Conservation (phyloP, 92 coral and sea anemone species). For the Ricordea florida region DNA sequence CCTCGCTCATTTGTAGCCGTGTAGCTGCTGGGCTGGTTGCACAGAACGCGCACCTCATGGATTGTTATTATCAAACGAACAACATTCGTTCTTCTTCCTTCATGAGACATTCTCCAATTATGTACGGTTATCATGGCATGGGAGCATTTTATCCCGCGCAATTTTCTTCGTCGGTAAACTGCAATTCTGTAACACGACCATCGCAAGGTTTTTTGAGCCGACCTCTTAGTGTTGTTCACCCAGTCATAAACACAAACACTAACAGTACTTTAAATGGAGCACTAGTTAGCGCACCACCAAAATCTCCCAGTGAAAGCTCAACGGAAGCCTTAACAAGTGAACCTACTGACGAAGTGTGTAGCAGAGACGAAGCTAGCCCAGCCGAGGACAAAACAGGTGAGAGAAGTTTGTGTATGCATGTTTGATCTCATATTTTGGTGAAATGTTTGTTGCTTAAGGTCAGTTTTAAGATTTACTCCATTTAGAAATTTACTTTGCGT, state of each 20-base stretch:
- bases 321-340: neutral
- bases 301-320: conserved; percentile 19
- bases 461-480: no score
- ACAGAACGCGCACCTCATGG: conserved; percentile 17
- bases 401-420: neutral
- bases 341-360: neutral
- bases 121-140: conserved; percentile 69
- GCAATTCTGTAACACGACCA: conserved; percentile 50
- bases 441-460: no score
- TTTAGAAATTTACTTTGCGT: no score
- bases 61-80: conserved; percentile 47
- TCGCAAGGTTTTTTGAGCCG: conserved; percentile 15
- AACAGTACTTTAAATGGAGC: conserved; percentile 3
- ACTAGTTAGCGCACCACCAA: conserved; percentile 1
- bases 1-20: conserved; percentile 9
- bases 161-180: conserved; percentile 32
- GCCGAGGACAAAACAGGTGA: conserved; percentile 45
- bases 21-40: neutral
- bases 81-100: conserved; percentile 44
- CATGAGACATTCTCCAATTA: conserved; percentile 55
- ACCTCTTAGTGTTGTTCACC: neutral
- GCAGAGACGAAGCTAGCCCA: conserved; percentile 25
- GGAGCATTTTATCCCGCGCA: conserved; percentile 71
- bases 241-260: neutral
- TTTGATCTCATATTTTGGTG: neutral